These are phyloP conservation scores for Atherinomorus stipes DNA, from an alignment of 2,113 vertebrate genomes.

Conservation along the genomic window DNA sequence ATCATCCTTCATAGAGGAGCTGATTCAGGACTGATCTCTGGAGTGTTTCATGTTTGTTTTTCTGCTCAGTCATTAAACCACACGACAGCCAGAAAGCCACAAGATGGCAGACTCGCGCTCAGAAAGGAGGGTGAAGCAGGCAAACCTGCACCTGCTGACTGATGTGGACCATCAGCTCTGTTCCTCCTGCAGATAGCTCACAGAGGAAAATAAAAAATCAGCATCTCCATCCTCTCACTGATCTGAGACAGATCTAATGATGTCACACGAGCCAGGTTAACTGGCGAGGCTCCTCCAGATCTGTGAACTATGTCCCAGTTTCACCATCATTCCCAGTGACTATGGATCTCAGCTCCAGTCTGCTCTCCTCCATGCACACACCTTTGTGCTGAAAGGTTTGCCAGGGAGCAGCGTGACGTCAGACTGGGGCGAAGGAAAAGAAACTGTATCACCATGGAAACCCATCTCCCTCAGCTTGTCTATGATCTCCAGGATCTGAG, in stretches of 20 bases:
- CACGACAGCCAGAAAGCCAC: conserved; percentile 30
- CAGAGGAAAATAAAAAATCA: too few relatives aligned
- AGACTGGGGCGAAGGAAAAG: conserved; percentile 42
- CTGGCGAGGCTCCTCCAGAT: too few relatives aligned
- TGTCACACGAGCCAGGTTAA: too few relatives aligned
- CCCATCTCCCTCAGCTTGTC: conserved; percentile 69
- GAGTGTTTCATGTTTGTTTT: too few relatives aligned
- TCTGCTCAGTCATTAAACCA: too few relatives aligned
- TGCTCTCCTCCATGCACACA: conserved; percentile 35
- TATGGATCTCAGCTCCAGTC: conserved; percentile 8
- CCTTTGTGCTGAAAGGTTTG: conserved; percentile 67
- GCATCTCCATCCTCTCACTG: neutral
- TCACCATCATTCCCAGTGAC: neutral
- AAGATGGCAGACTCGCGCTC: conserved; percentile 57
- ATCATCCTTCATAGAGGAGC: too few relatives aligned
- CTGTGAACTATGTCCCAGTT: conserved; percentile 15
- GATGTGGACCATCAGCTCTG: neutral
- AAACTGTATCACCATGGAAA: conserved; percentile 83
- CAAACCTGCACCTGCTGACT: conserved; percentile 7
- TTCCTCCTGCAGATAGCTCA: too few relatives aligned
- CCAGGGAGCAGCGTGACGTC: conserved; percentile 72
- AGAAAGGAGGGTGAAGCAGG: neutral
- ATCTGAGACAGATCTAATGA: too few relatives aligned
- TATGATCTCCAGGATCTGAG: conserved; percentile 59
- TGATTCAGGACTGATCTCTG: too few relatives aligned